A percentile compares a stretch with the other conserved stretches of the same genome.
Evolutionary conservation across 2,113 vertebrate genomes (phyloP).

Genomic region (Rattus norvegicus): GRCr8 NC_086033.1:72408501-72409000

Average conservation of each 20-base stretch:
- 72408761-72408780: not conserved
- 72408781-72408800: not conserved
- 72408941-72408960: conserved; percentile 59
- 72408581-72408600: too few species aligned
- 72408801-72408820: conserved; percentile 5
- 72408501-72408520: too few species aligned
- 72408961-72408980: conserved; percentile 67
- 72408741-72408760: not conserved
- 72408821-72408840: not conserved
- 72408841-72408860: not conserved
- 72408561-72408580: too few species aligned
- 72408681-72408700: too few species aligned
- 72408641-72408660: too few species aligned
- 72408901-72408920: conserved; percentile 60
- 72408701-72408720: too few species aligned
- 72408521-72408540: too few species aligned
- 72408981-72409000: conserved; percentile 6
- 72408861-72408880: not conserved
- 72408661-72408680: too few species aligned
- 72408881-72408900: conserved; percentile 59
- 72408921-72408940: conserved; percentile 24
- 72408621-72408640: too few species aligned
- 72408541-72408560: too few species aligned
- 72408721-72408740: too few species aligned
- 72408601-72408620: too few species aligned